Evolutionary conservation across 2,113 vertebrate genomes (phyloP).

Genomic region (Nematolebias whitei): DNA sequence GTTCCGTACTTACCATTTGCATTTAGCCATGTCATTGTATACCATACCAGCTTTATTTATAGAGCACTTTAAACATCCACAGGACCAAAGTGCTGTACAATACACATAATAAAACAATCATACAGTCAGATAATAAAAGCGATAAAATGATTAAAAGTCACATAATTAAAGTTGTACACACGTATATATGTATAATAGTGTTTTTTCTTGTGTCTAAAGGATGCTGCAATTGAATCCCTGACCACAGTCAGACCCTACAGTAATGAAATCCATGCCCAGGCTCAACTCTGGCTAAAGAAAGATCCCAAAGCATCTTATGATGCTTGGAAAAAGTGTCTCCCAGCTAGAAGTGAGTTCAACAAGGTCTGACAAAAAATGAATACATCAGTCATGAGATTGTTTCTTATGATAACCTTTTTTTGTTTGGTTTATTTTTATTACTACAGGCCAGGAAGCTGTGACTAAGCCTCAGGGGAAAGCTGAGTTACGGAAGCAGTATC

Average conservation of each 20-base stretch:
- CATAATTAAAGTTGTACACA: no score
- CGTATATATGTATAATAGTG: no score
- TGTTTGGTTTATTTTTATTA: neutral
- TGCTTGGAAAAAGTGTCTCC: constrained; percentile 98
- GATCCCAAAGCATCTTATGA: constrained; percentile 97
- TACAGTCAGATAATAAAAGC: no score
- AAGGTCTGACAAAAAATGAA: neutral
- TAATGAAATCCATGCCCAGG: constrained; percentile 98
- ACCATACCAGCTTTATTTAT: no score
- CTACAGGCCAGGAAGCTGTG: constrained; percentile 80
- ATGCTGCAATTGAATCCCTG: constrained; percentile 90
- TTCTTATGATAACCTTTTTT: neutral
- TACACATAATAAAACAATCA: no score
- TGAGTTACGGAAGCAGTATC: constrained; percentile 89
- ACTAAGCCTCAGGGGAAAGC: constrained; percentile 88
- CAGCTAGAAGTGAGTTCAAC: constrained; percentile 86
- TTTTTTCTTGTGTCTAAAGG: constrained; percentile 80
- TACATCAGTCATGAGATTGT: neutral
- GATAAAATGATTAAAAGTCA: no score
- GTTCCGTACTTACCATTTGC: no score
- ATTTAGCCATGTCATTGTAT: no score
- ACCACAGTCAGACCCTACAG: constrained; percentile 97
- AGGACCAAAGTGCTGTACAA: no score
- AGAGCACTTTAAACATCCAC: no score
- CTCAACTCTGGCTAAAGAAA: constrained; percentile 97